A percentile compares a stretch with the other conserved stretches of the same genome.
phyloP scores from a whole-genome alignment of 2,797 vertebrate species.

The Pseudochirops corinnae region DNA sequence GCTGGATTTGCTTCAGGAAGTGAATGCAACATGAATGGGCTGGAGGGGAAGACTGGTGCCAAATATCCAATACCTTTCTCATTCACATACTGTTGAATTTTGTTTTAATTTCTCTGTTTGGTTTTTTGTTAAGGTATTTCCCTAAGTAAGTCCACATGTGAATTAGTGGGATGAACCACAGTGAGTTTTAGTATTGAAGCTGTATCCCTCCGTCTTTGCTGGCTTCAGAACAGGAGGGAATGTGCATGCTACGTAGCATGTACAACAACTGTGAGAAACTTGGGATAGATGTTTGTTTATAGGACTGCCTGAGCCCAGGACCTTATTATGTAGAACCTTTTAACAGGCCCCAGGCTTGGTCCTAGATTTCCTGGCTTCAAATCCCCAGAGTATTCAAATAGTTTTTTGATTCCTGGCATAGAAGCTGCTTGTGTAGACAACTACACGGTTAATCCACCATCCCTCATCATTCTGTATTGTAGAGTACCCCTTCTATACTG shows the following conservation, averaged over 20 bases:
- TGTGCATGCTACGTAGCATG: background rate
- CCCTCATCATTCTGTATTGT: background rate
- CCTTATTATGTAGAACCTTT: background rate
- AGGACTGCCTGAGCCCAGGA: background rate
- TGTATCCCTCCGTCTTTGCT: background rate
- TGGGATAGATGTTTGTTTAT: background rate
- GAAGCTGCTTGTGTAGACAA: background rate
- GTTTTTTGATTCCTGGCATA: background rate
- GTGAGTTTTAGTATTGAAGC: background rate
- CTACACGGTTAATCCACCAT: background rate
- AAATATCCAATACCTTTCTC: slow-evolving; percentile 31
- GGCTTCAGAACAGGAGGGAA: background rate
- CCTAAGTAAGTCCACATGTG: slow-evolving; percentile 77
- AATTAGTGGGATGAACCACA: background rate
- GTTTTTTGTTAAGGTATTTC: slow-evolving; percentile 76
- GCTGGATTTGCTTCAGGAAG: background rate
- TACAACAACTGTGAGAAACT: background rate
- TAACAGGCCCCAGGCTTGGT: background rate
- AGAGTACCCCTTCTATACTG: background rate
- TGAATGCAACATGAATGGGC: background rate
- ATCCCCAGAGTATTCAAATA: background rate
- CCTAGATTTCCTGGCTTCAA: background rate
- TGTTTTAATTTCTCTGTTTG: slow-evolving; percentile 78
- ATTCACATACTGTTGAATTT: slow-evolving; percentile 76
- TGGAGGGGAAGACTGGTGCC: background rate